A percentile compares a stretch with the other conserved stretches of the same genome.
Conservation (phyloP, 2,797 vertebrate species). For the Ciconia nigra region DNA sequence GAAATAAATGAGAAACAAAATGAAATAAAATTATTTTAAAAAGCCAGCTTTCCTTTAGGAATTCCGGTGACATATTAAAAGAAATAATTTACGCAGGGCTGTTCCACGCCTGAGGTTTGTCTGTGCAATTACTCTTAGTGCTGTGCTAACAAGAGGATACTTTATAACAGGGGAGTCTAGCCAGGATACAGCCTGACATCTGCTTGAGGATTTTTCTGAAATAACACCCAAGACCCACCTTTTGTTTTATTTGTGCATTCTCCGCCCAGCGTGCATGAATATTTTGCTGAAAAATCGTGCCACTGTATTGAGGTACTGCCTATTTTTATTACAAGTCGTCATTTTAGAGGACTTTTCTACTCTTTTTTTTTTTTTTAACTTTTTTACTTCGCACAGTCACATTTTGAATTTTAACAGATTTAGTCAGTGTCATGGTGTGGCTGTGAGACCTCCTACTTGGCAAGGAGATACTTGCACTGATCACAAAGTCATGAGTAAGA, state of each 20-base stretch:
- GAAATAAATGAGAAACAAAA: constrained; percentile 28
- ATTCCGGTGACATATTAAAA: constrained; percentile 25
- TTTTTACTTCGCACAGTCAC: neutral
- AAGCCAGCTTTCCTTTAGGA: neutral
- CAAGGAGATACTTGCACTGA: neutral
- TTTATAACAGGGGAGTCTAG: neutral
- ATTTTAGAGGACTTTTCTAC: neutral
- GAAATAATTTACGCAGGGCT: neutral
- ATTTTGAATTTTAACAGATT: neutral
- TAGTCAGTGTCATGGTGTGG: neutral
- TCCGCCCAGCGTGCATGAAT: neutral
- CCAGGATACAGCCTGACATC: neutral
- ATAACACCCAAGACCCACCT: neutral
- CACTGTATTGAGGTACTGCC: neutral
- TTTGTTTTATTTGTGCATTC: neutral
- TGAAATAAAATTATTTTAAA: neutral
- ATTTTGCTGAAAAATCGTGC: neutral
- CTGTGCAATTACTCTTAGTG: neutral
- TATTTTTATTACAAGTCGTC: neutral
- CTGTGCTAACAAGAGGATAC: neutral
- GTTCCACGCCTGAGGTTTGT: neutral
- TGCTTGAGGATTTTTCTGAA: neutral
- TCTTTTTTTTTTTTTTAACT: neutral
- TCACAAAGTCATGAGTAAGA: neutral
- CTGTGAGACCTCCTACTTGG: neutral